These are phyloP conservation scores for Margaritifera margaritifera DNA, from an alignment of 2,888 invertebrate genomes.

Conservation along the genomic window DNA sequence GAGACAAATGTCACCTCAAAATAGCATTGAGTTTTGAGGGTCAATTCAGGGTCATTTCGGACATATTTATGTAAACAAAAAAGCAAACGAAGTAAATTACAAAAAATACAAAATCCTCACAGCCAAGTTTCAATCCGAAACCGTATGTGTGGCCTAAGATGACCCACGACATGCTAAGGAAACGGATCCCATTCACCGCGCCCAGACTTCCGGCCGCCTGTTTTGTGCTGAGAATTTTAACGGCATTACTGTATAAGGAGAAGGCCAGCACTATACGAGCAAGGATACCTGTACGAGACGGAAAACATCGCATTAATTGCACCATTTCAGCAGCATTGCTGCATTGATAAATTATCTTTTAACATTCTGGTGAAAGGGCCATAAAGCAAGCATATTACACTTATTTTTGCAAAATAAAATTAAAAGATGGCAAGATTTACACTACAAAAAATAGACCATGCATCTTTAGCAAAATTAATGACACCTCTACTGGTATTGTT, in stretches of 20 bases:
- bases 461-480: too few species aligned
- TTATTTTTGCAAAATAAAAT: too few species aligned
- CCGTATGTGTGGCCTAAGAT: slow-evolving; percentile 60
- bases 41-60: slow-evolving; percentile 78
- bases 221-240: slow-evolving; percentile 42
- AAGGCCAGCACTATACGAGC: slow-evolving; percentile 34
- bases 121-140: slow-evolving; percentile 13
- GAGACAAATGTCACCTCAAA: too few species aligned
- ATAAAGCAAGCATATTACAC: too few species aligned
- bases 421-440: too few species aligned
- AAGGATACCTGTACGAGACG: not conserved
- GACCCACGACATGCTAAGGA: slow-evolving; percentile 66
- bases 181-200: slow-evolving; percentile 82
- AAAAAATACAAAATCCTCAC: slow-evolving; percentile 7
- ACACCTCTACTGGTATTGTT: too few species aligned
- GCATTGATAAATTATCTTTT: too few species aligned
- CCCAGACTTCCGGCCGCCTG: slow-evolving; percentile 72
- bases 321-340: too few species aligned
- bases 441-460: too few species aligned
- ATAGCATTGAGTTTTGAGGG: too few species aligned
- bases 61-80: slow-evolving; percentile 69
- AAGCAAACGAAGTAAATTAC: slow-evolving; percentile 25
- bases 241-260: slow-evolving; percentile 54
- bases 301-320: too few species aligned
- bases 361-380: too few species aligned